A percentile compares a stretch with the other conserved stretches of the same genome.
These are phyloP conservation scores for Penelope pileata DNA, from an alignment of 2,113 vertebrate species.

Conservation along the genomic window DNA sequence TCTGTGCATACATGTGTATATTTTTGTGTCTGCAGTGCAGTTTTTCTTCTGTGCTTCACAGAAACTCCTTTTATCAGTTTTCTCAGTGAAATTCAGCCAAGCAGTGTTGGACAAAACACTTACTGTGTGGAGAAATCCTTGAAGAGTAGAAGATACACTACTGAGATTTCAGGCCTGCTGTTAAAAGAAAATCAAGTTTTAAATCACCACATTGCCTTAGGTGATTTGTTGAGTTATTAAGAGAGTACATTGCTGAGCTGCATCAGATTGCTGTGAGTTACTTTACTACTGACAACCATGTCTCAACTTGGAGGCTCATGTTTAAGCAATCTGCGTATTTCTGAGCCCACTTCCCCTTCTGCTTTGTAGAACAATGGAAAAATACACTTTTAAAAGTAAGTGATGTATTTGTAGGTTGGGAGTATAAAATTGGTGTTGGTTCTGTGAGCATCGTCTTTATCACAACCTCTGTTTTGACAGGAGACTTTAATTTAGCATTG, in stretches of 20 bases:
- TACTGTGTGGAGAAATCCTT: neutral
- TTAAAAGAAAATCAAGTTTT: neutral
- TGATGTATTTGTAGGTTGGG: neutral
- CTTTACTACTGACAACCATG: neutral
- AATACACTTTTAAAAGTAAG: neutral
- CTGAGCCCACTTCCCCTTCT: neutral
- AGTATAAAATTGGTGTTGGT: neutral
- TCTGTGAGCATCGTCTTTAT: neutral
- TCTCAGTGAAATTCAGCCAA: neutral
- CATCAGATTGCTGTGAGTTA: neutral
- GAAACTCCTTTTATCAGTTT: neutral
- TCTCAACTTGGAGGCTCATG: neutral
- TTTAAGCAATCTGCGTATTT: neutral
- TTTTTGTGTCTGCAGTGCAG: neutral
- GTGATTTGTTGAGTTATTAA: neutral
- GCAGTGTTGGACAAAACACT: neutral
- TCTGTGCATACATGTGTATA: neutral
- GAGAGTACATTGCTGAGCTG: neutral
- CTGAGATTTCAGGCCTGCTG: neutral
- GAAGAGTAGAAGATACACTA: neutral
- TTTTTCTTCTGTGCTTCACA: neutral
- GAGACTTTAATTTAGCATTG: constrained; percentile 21
- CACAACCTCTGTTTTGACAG: constrained; percentile 33
- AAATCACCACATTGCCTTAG: neutral
- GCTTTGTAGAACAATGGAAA: neutral